phyloP scores from a whole-genome alignment of 2,113 vertebrate species.

The Dasypus novemcinctus region DNA sequence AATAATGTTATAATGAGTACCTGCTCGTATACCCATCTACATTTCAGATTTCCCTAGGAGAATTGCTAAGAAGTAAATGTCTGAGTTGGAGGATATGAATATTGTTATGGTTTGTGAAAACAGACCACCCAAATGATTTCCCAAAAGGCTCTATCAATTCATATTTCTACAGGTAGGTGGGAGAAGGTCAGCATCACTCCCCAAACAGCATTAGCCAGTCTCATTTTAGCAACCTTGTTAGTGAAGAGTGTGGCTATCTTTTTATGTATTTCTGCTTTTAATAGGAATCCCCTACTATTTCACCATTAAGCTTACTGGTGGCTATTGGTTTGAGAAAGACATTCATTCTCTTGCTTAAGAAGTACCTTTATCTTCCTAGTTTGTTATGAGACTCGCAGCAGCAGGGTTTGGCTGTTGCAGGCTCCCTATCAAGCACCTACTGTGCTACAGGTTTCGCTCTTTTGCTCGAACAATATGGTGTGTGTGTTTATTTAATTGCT shows the following conservation, averaged over 20 bases:
- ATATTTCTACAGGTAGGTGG: not conserved
- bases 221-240: slow-evolving; percentile 18
- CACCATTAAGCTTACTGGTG: slow-evolving; percentile 18
- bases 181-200: not conserved
- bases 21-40: not conserved
- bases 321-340: slow-evolving; percentile 5
- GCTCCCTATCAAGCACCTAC: not conserved
- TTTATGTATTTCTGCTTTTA: not conserved
- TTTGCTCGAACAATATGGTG: not conserved
- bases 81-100: not conserved
- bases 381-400: not conserved
- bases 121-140: slow-evolving; percentile 4
- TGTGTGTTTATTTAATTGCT: slow-evolving; percentile 20
- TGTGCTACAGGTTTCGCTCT: not conserved
- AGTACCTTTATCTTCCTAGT: not conserved
- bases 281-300: not conserved
- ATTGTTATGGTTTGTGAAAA: slow-evolving; percentile 20
- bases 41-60: slow-evolving; percentile 25
- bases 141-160: slow-evolving; percentile 2
- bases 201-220: not conserved
- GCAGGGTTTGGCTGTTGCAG: not conserved
- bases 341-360: not conserved
- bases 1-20: slow-evolving; percentile 28
- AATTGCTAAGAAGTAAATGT: slow-evolving; percentile 28
- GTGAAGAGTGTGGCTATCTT: not conserved